Conservation (phyloP, 2,797 vertebrate species). For the Graptemys geographica region DNA sequence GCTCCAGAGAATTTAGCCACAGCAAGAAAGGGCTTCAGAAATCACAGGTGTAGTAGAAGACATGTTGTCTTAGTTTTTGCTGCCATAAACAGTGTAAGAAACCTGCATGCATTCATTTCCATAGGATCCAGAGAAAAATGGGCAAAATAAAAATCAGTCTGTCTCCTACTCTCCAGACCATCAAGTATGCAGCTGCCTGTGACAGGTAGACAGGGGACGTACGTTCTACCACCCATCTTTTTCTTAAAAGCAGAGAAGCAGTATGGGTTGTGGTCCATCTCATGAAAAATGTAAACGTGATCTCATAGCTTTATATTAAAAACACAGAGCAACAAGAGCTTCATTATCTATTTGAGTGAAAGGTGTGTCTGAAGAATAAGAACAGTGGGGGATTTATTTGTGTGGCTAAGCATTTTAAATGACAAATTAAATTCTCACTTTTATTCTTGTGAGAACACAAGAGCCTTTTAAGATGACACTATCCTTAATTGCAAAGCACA, state of each 20-base stretch:
- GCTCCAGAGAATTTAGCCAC: not conserved
- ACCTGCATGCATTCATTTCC: not conserved
- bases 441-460: constrained; percentile 4
- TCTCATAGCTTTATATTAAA: not conserved
- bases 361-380: not conserved
- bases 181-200: fast-evolving
- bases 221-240: not conserved
- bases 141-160: not conserved
- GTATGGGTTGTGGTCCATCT: not conserved
- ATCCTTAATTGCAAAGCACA: not conserved
- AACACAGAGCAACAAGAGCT: not conserved
- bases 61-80: fast-evolving
- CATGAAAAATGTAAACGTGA: not conserved
- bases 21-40: not conserved
- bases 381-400: not conserved
- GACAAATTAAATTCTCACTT: constrained; percentile 25
- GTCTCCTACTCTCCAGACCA: not conserved
- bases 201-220: not conserved
- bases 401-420: not conserved
- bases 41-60: not conserved
- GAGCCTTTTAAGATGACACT: not conserved
- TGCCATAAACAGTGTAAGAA: not conserved
- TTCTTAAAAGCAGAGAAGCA: not conserved
- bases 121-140: not conserved
- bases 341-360: not conserved